phyloP scores from a whole-genome alignment of 1,140 invertebrate genomes.

The Ditylenchus dipsaci region DNA sequence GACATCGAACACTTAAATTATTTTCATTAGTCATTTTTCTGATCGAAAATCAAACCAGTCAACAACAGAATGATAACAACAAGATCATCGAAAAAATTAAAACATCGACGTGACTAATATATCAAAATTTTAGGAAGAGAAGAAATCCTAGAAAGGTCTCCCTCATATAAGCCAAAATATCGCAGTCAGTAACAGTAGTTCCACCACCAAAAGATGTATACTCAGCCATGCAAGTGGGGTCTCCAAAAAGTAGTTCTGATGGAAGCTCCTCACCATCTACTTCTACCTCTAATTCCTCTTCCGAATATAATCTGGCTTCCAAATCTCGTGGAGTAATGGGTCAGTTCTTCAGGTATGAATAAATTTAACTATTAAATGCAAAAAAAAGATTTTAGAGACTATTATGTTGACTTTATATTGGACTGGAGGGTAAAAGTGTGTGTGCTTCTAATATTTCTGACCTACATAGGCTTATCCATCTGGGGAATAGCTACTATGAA shows the following conservation, averaged over 20 bases:
- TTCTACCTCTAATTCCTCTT: conserved; percentile 28
- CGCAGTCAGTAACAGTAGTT: too few species aligned
- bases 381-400: conserved; percentile 41
- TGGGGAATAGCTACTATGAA: conserved; percentile 58
- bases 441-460: conserved; percentile 55
- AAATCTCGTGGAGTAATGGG: conserved; percentile 52
- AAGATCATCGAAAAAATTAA: too few species aligned
- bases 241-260: neutral
- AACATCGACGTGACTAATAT: neutral
- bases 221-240: neutral
- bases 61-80: too few species aligned
- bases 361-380: neutral
- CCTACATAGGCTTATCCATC: conserved; percentile 57
- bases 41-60: too few species aligned
- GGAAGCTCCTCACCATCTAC: conserved; percentile 26
- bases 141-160: neutral
- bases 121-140: neutral
- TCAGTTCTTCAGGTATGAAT: conserved; percentile 43
- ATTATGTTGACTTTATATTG: conserved; percentile 54
- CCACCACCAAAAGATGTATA: neutral
- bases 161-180: neutral
- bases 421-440: conserved; percentile 50
- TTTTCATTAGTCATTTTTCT: too few species aligned
- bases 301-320: conserved; percentile 43
- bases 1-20: too few species aligned